These are phyloP conservation scores for Crioceris asparagi DNA, from an alignment of 2,888 invertebrate species.

Conservation along the genomic window DNA sequence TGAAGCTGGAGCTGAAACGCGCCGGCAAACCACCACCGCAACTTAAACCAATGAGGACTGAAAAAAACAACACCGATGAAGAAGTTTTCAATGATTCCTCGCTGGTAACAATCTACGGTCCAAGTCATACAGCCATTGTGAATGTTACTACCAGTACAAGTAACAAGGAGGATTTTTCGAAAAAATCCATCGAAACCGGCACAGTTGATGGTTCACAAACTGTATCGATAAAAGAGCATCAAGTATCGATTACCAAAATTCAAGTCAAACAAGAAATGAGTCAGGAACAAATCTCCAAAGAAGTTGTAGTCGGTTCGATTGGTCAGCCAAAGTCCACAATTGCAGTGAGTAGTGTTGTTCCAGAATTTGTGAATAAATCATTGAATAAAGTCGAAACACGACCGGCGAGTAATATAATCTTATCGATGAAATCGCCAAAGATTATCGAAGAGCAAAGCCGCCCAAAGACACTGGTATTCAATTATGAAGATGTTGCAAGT, in stretches of 20 bases:
- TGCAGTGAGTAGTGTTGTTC: too few species aligned
- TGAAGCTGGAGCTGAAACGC: slow-evolving; percentile 14
- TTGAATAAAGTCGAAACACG: slow-evolving; percentile 57
- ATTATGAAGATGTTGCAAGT: slow-evolving; percentile 17
- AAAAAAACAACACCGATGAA: slow-evolving; percentile 7
- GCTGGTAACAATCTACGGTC: slow-evolving; percentile 32
- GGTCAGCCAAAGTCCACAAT: slow-evolving; percentile 35
- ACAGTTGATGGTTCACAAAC: slow-evolving; percentile 20
- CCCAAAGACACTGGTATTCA: slow-evolving; percentile 24
- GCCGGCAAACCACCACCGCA: neutral
- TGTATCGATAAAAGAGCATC: slow-evolving; percentile 29
- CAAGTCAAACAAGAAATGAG: slow-evolving; percentile 46
- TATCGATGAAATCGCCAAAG: slow-evolving; percentile 46
- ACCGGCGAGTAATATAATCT: slow-evolving; percentile 51
- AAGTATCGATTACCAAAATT: slow-evolving; percentile 46
- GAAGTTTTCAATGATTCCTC: slow-evolving; percentile 12
- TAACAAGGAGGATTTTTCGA: slow-evolving; percentile 18
- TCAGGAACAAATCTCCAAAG: slow-evolving; percentile 22
- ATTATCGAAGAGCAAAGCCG: slow-evolving; percentile 24
- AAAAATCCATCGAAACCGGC: slow-evolving; percentile 12
- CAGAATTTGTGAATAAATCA: slow-evolving; percentile 62
- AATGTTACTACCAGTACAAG: slow-evolving; percentile 24
- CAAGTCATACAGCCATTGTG: slow-evolving; percentile 33
- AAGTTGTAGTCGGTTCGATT: neutral
- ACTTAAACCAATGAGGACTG: too few species aligned